Evolutionary conservation across 2,113 vertebrate species (phyloP).

Genomic region (Lepidothrix coronata): DNA sequence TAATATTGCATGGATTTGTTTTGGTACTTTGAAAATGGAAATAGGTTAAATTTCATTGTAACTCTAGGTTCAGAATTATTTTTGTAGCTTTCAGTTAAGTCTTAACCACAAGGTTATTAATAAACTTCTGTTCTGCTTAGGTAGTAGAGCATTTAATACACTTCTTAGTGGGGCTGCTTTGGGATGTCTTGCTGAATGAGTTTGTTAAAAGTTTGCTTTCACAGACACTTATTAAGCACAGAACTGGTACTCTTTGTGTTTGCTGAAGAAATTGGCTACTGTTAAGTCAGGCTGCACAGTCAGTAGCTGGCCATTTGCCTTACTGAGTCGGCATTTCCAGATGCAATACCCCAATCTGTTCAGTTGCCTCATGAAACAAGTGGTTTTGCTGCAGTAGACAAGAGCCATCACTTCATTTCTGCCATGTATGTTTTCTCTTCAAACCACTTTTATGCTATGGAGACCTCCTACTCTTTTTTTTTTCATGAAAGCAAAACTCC

Average conservation of each 20-base stretch:
- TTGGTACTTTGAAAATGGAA: background rate
- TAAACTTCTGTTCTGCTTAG: background rate
- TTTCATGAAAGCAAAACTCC: background rate
- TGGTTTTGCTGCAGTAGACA: background rate
- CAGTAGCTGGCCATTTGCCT: conserved; percentile 37
- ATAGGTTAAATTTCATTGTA: background rate
- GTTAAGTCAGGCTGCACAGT: background rate
- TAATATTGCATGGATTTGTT: background rate
- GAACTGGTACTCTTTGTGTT: background rate
- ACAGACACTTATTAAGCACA: background rate
- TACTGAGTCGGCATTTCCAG: conserved; percentile 47
- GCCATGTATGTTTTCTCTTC: background rate
- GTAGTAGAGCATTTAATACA: background rate
- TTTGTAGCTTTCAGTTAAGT: background rate
- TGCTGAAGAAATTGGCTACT: background rate
- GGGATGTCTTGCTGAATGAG: background rate
- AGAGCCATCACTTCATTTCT: background rate
- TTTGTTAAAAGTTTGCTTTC: background rate
- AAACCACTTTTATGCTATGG: background rate
- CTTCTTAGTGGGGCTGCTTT: background rate
- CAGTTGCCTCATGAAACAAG: background rate
- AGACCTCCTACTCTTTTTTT: background rate
- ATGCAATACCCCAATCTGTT: background rate
- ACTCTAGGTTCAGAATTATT: background rate
- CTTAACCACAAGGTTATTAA: background rate